Percentiles rank a stretch among this genome's conserved stretches.
phyloP scores from a whole-genome alignment of 2,113 vertebrate species.

The Atherinomorus stipes region DNA sequence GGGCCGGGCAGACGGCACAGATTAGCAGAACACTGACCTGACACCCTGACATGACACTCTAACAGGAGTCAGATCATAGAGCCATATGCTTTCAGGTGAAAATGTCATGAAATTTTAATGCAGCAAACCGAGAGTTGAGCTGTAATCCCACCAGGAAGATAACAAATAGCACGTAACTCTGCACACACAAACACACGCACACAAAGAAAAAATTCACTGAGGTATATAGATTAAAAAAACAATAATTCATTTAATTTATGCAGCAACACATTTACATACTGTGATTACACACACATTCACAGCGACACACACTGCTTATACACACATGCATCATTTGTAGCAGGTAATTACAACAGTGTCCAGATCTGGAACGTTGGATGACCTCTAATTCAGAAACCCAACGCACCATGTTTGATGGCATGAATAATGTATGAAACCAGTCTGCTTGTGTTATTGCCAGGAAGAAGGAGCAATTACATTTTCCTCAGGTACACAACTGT shows the following conservation, averaged over 20 bases:
- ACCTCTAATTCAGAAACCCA: constrained; percentile 80
- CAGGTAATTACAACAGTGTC: constrained; percentile 51
- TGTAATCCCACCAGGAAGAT: constrained; percentile 44
- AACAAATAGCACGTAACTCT: background rate
- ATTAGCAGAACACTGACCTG: constrained; percentile 37
- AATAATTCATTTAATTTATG: background rate
- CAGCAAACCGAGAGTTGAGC: constrained; percentile 9
- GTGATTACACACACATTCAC: background rate
- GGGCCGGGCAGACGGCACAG: constrained; percentile 9
- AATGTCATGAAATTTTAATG: constrained; percentile 60
- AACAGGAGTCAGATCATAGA: constrained; percentile 33
- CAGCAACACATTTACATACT: background rate
- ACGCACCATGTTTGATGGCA: constrained; percentile 50
- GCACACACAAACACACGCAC: background rate
- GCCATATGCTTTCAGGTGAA: constrained; percentile 47
- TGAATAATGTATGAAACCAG: constrained; percentile 78
- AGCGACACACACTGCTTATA: background rate
- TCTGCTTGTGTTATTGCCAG: constrained; percentile 69
- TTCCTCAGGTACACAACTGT: constrained; percentile 64
- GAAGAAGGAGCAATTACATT: constrained; percentile 75
- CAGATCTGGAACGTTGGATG: constrained; percentile 58
- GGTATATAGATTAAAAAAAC: too few species aligned
- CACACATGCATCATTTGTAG: constrained; percentile 7
- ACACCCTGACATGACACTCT: background rate
- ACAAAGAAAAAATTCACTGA: background rate